Evolutionary conservation across 2,113 vertebrate species (phyloP), one percentile per base, ranked within the genome.

Genomic region (Condylura cristata): DNA sequence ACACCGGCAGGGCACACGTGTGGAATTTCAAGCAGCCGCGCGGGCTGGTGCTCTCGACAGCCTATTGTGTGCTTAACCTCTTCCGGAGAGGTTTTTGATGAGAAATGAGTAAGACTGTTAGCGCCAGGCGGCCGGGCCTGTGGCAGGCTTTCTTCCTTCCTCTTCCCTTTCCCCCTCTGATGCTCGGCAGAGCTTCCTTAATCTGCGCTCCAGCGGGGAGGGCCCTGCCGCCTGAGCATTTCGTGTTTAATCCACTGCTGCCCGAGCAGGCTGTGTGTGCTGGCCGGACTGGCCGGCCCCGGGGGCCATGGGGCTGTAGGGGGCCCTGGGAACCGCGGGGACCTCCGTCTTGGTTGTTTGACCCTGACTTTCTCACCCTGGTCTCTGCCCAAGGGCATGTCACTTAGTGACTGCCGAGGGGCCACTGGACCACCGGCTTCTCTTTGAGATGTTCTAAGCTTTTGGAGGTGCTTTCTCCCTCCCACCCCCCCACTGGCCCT

Each of bases 1-100:
- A 98, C 98, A 98, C 98, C 97, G 97, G 98, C 97, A 96, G 96
- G 97, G 97, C 84, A 97, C 97, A 98, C 89, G 98, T 97, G 97
- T 98, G 96, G 99, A 99, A 99, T 99, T 98, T 98, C 98, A 98
- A 98, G 98, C 97, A 98, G 98, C 97, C 63, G 58, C 91, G 96
- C 71, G 93, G 84, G 97, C 97, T 97, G 96, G 96, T 86, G 95
- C 98, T 98, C 98, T 98, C 95, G 96, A 97, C 97, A 97, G 98
- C 98, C 98, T 98, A 98, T 99, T 98, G 98, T 98, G 97, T 97
- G 96, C 96, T 98, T 98, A 98, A 98, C 97, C 98, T 98, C 97
- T 96, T 95, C 87, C 58, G 71, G 97, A 98, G 97, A 97, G 98
- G 96, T 95, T 98, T 95, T 98, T 98, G 98, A 98, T 97, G 98